Evolutionary conservation across 2,797 vertebrate species (phyloP).

Genomic region (Acropternis orthonyx): DNA sequence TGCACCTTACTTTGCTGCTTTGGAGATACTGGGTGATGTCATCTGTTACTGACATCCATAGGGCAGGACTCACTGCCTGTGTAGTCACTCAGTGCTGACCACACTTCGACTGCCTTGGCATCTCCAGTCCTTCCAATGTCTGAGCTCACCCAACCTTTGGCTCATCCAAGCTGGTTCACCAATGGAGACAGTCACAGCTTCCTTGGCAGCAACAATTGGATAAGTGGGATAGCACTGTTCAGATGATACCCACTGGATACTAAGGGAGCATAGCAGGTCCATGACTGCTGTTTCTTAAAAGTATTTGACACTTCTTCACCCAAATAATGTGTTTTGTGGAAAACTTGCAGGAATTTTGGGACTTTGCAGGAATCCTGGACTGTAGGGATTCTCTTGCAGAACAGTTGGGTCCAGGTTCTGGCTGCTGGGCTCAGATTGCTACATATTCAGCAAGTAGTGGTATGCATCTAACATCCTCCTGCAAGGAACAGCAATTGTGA

Average conservation of each 20-base stretch:
- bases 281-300: not conserved
- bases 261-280: not conserved
- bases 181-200: not conserved
- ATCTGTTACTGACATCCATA: not conserved
- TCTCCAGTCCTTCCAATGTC: rapidly evolving
- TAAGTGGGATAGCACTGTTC: not conserved
- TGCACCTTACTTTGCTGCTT: not conserved
- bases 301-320: not conserved
- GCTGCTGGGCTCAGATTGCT: not conserved
- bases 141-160: not conserved
- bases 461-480: not conserved
- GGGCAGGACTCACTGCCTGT: not conserved
- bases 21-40: not conserved
- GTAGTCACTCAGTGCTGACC: not conserved
- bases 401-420: not conserved
- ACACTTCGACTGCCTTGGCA: not conserved
- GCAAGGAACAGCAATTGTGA: not conserved
- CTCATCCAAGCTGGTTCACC: not conserved
- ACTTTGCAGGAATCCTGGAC: not conserved
- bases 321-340: not conserved
- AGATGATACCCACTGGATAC: not conserved
- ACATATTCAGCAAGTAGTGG: not conserved
- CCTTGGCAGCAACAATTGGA: rapidly evolving
- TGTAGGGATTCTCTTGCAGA: not conserved
- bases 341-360: not conserved